These are phyloP conservation scores for Enteromius paludinosus DNA, from an alignment of 2,797 vertebrate genomes.

Conservation along the genomic window DNA sequence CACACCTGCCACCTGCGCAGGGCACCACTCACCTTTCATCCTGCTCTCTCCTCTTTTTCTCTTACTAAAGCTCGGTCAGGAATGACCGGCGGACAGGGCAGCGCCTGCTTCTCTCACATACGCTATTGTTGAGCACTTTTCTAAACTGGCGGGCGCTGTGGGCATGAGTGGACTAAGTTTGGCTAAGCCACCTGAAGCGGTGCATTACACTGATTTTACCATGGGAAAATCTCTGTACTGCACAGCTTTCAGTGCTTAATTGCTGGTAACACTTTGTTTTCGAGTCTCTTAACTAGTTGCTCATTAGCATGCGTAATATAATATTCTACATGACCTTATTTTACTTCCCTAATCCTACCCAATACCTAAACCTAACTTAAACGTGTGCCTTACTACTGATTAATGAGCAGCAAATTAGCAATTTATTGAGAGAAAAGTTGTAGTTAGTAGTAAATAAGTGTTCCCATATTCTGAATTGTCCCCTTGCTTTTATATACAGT, in stretches of 20 bases:
- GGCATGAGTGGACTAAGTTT: conserved; percentile 26
- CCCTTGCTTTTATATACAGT: no score
- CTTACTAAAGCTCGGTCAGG: conserved; percentile 69
- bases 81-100: conserved; percentile 68
- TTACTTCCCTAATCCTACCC: no score
- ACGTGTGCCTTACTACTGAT: no score
- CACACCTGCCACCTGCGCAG: conserved; percentile 82
- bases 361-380: no score
- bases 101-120: conserved; percentile 37
- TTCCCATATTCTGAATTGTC: no score
- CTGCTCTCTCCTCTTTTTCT: conserved; percentile 30
- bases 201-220: conserved; percentile 11
- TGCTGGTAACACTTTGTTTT: background rate
- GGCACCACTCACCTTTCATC: conserved; percentile 60
- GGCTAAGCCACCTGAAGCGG: background rate
- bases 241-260: background rate
- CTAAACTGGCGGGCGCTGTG: conserved; percentile 29
- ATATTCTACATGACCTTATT: no score
- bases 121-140: conserved; percentile 45
- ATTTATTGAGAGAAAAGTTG: no score
- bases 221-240: background rate
- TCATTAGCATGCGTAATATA: no score
- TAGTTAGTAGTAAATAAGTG: no score
- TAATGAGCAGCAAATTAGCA: no score
- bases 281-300: no score